Base-by-base conservation (phyloP, 1,140 invertebrate species). In the Rhagoletis zephyria region DNA sequence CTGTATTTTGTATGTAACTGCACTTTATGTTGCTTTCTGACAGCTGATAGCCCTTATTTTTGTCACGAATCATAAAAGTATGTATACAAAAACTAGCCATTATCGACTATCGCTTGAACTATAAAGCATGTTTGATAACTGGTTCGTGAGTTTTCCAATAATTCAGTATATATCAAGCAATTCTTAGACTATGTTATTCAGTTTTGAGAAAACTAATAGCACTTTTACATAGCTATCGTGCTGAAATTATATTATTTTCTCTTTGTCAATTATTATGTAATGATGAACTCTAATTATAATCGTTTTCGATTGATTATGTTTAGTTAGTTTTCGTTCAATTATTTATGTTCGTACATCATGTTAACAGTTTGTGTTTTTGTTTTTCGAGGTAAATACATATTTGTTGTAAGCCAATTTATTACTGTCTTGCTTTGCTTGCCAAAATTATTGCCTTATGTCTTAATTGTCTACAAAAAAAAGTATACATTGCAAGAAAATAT, bases 271-370 rank as follows among this genome's bases (percentile, higher is more conserved):
- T 74, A 74, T 74, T 74, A 42, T 74, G 45, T 74, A 74, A 74
- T 74, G 45, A 16, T 74, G 67, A 74, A 45, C 40, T 42, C 40
- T 42, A 74, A 74, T 74, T 74, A 42, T 74, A 74, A 74, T 74
- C 40, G 67, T 74, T 74, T 74, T 74, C 67, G 67, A 74, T 74
- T 74, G 45, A 74, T 74, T 40, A 48, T 16, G 67, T 74, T 74
- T 74, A 74, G 42, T 74, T 74, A 74, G 67, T 74, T 45, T n/a
- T 45, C 14, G 2, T 70, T 74, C 40, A 74, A 45, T 74, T 45
- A 12, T 74, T 45, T 74, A 5, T 45, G 9, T 74, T 5, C 12
- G 7, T 16, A 74, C 30, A 30, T 30, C n/a, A 14, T 74, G 40
- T 16, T 45, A 7, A 48, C 0, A 48, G 5, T 14, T 45, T 30